Conservation (phyloP, 2,113 vertebrate species). For the Hassar affinis region DNA sequence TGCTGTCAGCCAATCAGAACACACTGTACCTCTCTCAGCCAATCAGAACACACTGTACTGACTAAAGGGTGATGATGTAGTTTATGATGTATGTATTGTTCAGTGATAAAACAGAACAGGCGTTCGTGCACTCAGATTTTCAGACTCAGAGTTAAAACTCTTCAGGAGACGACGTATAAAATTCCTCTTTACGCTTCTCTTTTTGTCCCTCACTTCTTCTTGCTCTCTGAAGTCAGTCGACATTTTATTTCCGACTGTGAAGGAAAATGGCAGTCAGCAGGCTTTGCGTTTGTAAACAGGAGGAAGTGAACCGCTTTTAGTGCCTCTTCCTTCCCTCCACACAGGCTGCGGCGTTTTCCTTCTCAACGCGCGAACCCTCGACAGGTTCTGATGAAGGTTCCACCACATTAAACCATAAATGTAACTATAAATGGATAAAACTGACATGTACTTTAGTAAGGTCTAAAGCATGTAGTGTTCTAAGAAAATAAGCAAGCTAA, state of each 20-base stretch:
- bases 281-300: conserved; percentile 73
- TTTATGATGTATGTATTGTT: not conserved
- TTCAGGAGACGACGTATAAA: conserved; percentile 65
- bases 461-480: not conserved
- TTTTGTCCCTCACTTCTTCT: conserved; percentile 28
- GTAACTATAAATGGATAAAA: not conserved
- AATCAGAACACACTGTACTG: not conserved
- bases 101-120: not conserved
- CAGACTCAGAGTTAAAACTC: not conserved
- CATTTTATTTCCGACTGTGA: conserved; percentile 43
- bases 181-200: conserved; percentile 56
- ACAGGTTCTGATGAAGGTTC: no score
- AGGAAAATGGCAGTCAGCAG: conserved; percentile 48
- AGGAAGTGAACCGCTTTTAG: conserved; percentile 18
- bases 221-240: conserved; percentile 36
- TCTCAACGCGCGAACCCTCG: no score
- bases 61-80: not conserved
- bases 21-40: no score
- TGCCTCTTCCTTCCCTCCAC: not conserved
- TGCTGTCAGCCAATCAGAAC: no score
- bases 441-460: not conserved
- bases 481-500: not conserved
- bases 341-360: not conserved
- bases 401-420: not conserved
- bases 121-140: not conserved